phyloP scores from a whole-genome alignment of 2,888 invertebrate species.

The Halocaridina rubra region DNA sequence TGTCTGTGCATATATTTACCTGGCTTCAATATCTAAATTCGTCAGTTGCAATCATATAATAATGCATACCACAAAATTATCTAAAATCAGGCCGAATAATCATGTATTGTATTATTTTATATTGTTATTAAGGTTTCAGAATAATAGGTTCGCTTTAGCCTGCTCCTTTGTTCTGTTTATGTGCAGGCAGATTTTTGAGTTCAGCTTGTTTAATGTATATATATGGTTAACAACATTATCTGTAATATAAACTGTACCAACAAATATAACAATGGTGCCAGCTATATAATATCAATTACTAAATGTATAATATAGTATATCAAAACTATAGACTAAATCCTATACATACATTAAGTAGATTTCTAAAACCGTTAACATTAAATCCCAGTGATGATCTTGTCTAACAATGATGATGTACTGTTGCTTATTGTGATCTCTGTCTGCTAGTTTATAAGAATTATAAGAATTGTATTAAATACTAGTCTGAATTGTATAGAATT shows the following conservation, averaged over 20 bases:
- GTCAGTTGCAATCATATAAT: no score
- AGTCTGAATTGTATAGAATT: conserved; percentile 31
- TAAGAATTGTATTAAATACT: conserved; percentile 34
- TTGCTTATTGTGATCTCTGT: conserved; percentile 31
- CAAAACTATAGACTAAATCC: neutral
- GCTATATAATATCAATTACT: no score
- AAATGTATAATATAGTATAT: neutral
- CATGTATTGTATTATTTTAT: no score
- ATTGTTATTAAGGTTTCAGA: no score
- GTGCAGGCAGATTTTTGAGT: no score
- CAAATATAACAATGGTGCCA: neutral
- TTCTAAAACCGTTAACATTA: neutral
- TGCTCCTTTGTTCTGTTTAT: no score
- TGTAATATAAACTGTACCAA: neutral
- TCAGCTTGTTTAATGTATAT: neutral
- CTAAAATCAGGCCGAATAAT: no score
- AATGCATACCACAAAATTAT: no score
- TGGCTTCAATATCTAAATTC: no score
- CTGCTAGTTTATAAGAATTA: conserved; percentile 6
- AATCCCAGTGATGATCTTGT: neutral
- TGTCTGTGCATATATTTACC: no score
- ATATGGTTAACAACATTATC: neutral
- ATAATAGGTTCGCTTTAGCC: no score
- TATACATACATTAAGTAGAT: neutral
- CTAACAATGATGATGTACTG: no score